Evolutionary conservation across 2,888 invertebrate genomes (phyloP).

Genomic region (Hydraecia micacea): DNA sequence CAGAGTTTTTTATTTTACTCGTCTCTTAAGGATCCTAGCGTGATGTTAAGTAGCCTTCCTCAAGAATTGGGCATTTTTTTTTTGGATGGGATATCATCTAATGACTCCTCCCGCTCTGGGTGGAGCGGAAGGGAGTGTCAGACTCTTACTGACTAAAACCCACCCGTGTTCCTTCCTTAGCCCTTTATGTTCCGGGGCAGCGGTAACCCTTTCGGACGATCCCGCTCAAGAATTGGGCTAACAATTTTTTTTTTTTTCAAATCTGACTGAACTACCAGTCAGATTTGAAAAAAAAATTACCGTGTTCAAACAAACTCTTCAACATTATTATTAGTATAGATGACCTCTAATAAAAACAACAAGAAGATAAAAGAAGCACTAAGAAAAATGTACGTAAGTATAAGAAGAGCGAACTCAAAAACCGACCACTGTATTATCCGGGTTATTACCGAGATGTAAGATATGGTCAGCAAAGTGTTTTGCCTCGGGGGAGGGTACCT

Average conservation of each 20-base stretch:
- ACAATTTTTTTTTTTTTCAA: not conserved
- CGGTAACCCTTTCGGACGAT: too few species aligned
- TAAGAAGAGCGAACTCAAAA: constrained; percentile 73
- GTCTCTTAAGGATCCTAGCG: not conserved
- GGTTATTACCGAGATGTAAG: constrained; percentile 80
- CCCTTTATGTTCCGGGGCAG: too few species aligned
- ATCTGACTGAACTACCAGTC: too few species aligned
- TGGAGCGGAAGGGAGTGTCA: too few species aligned
- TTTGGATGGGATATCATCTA: too few species aligned
- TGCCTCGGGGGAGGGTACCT: constrained; percentile 78
- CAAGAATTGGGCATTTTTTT: not conserved
- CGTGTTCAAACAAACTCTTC: not conserved
- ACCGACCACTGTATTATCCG: constrained; percentile 76
- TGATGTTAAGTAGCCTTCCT: not conserved
- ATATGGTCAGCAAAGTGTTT: constrained; percentile 84
- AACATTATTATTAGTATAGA: not conserved
- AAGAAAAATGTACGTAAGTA: constrained; percentile 64
- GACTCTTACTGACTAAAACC: too few species aligned
- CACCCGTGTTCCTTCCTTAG: too few species aligned
- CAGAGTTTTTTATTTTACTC: not conserved
- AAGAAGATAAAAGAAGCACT: constrained; percentile 50
- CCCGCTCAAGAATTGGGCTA: not conserved
- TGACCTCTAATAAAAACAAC: constrained; percentile 58
- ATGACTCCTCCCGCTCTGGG: too few species aligned
- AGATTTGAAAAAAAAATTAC: too few species aligned